A percentile compares a stretch with the other conserved stretches of the same genome.
Evolutionary conservation across 2,888 invertebrate species (phyloP).

Genomic region (Cephus spinipes): DNA sequence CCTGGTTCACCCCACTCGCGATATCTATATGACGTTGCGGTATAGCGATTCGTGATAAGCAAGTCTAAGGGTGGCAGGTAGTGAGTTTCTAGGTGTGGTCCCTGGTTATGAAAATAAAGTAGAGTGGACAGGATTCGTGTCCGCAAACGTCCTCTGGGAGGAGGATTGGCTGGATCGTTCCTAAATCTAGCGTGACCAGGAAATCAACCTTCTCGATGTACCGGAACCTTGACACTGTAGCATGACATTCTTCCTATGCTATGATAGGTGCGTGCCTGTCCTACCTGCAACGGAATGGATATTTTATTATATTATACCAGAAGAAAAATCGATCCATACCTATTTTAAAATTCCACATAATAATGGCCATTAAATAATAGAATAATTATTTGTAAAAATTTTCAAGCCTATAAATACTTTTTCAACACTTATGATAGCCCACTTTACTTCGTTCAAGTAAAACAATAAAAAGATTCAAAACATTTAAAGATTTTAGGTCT

Average conservation of each 20-base stretch:
- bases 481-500: neutral
- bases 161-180: neutral
- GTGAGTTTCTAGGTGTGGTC: neutral
- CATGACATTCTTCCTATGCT: neutral
- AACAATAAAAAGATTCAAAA: neutral
- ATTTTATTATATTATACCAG: neutral
- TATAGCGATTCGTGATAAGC: neutral
- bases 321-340: neutral
- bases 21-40: neutral
- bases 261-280: neutral
- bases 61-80: neutral
- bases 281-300: neutral
- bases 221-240: neutral
- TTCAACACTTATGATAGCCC: neutral
- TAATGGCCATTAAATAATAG: neutral
- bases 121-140: neutral
- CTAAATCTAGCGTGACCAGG: neutral
- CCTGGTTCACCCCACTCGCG: conserved; percentile 18
- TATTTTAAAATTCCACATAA: neutral
- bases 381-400: neutral
- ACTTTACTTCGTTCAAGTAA: neutral
- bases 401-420: neutral
- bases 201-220: neutral
- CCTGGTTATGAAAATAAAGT: neutral
- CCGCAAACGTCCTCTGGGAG: neutral